Evolutionary conservation across 2,113 vertebrate genomes (phyloP), one percentile per base, ranked within the genome.

Genomic region (Ictalurus furcatus): DNA sequence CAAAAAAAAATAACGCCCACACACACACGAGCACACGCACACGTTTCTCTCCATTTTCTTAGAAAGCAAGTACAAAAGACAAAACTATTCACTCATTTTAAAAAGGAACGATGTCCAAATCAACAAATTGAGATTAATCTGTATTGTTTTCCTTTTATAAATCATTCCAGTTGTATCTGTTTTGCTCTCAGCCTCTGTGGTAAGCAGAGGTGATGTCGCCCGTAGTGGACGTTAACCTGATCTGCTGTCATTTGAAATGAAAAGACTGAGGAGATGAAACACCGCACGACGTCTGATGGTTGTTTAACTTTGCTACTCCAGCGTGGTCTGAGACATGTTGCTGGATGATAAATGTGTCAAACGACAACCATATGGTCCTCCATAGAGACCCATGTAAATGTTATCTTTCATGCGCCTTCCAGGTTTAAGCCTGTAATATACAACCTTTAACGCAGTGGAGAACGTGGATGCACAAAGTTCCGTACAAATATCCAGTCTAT

Each of bases 121-220:
- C 85, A 79, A 91, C 73, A 85, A 65, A 52, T 78, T 84, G 90
- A 92, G 89, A 79, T 78, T 71, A 91, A 85, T 37, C 37, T 85
- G 14, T 14, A 73, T 83, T 86, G 28, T 65, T 69, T 73, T 85
- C 13, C 76, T 37, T 67, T 74, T 89, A 88, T n/a, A 44, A 90
- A 85, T 89, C 63, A 92, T 94, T 95, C 94, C 94, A 95, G 92
- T 95, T 95, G 40, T 90, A 90, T 85, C 63, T 88, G 23, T 63
- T 90, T 88, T 93, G 90, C 91, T 92, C 79, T 94, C 56, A 56
- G 54, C 59, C 28, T 83, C 23, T 34, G 48, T 74, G 44, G 61
- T 71, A 21, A 56, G 80, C 83, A 85, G 82, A 80, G 63, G 76
- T 89, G 90, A 84, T 82, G n/a, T 54, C 14, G 71, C 44, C 40